Base-by-base conservation (phyloP, 1,140 invertebrate species). In the Conus ventricosus region DNA sequence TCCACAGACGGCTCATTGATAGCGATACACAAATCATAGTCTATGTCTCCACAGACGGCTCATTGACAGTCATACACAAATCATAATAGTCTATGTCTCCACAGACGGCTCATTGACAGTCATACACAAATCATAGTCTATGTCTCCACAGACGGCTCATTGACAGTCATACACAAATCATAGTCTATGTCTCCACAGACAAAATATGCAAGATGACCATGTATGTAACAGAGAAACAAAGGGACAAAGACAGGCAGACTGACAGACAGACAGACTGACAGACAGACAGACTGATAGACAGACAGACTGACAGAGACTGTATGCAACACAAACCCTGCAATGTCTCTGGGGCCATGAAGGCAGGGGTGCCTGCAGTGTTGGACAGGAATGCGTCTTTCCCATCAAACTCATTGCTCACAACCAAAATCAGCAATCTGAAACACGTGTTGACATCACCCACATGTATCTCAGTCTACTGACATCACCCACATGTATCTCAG, bases 331-430 rank as follows among this genome's bases (percentile, higher is more conserved):
- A 91, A 93, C 91, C 96, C 93, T 94, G 96, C 67, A 98, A 95
- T 6, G 98, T 97, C 96, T 99, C 99, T 2, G 99, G 99, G 7
- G 98, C 98, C 91, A 98, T 97, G 95, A 99, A 99, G 1, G 99
- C 98, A 0, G 99, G 99, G 0, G 99, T 99, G 20, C 98, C 98
- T 0, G 97, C 97, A 6, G 97, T 97, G 91, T 96, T 97, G 51
- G 96, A 96, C 88, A 99, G 95, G 93, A 97, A 96, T 17, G 98
- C 97, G 95, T 99, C 98, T 23, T 96, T 96, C 8, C 98, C 98
- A 93, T 98, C 96, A 93, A 99, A 98, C 95, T 99, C 98, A 93
- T 99, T 99, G 93, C 98, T 99, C 0, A 99, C 98, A 53, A 53
- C 99, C 99, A 93, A 99, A 97, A 96, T 99, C 99, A 7, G 98